A percentile compares a stretch with the other conserved stretches of the same genome.
These are phyloP conservation scores for Pocillopora damicornis DNA, from an alignment of 64 coral and sea anemone species.

Conservation along the genomic window DNA sequence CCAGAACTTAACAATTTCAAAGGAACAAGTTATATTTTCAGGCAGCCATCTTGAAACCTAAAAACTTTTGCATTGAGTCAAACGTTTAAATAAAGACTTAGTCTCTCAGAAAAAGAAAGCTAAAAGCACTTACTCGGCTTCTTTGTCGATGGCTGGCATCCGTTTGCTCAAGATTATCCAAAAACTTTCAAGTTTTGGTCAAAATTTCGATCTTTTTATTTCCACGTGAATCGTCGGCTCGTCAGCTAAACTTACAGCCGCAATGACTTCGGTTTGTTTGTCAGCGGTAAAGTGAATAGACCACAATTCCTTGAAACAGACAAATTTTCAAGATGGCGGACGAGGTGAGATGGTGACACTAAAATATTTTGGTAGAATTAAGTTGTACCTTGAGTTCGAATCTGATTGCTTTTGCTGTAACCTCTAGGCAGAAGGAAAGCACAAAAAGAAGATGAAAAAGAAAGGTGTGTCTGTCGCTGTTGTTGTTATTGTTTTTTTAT, in stretches of 20 bases:
- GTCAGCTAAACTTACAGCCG: background rate
- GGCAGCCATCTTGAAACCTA: background rate
- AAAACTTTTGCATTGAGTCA: background rate
- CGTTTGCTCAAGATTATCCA: background rate
- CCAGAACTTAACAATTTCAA: too few species aligned
- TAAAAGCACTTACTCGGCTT: constrained; percentile 57
- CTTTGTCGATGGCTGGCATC: constrained; percentile 55
- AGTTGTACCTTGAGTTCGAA: background rate
- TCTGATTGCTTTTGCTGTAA: background rate
- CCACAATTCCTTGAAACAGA: constrained; percentile 48
- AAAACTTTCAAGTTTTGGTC: background rate
- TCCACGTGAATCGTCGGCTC: background rate
- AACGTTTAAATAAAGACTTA: background rate
- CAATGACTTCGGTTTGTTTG: background rate
- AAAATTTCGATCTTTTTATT: background rate
- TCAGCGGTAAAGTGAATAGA: background rate
- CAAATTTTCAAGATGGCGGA: constrained; percentile 71
- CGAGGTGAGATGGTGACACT: background rate
- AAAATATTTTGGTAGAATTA: background rate
- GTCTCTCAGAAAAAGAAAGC: background rate
- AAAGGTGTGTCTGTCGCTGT: constrained; percentile 21
- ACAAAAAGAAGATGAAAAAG: constrained; percentile 45
- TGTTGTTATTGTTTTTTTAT: too few species aligned
- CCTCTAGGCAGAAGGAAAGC: background rate
- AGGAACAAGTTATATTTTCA: too few species aligned